Evolutionary conservation across 2,797 vertebrate genomes (phyloP).

Genomic region (Myotis vivesi): DNA sequence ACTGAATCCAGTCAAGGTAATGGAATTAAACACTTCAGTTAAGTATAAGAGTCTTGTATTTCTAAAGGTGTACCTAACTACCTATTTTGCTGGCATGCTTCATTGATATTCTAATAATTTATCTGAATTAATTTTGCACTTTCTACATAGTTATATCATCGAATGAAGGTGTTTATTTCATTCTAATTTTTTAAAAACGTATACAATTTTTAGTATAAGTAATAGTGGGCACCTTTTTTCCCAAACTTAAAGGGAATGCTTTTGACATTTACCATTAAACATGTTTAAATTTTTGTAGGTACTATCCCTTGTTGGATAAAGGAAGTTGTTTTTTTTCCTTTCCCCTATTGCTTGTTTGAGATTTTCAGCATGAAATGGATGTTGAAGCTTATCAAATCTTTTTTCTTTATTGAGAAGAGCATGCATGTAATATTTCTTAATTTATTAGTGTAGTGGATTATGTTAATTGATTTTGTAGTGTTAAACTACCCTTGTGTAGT

Average conservation of each 20-base stretch:
- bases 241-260: background rate
- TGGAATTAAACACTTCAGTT: conserved; percentile 15
- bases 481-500: background rate
- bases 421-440: conserved; percentile 36
- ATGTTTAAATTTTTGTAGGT: conserved; percentile 4
- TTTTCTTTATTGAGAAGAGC: conserved; percentile 33
- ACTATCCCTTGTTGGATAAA: background rate
- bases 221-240: background rate
- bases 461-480: conserved; percentile 14
- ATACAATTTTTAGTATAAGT: background rate
- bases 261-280: background rate
- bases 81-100: conserved; percentile 23
- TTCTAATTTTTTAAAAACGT: background rate
- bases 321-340: background rate
- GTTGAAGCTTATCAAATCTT: background rate
- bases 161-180: conserved; percentile 19
- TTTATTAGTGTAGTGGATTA: conserved; percentile 19
- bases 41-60: background rate
- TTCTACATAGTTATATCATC: background rate
- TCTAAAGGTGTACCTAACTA: background rate
- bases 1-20: conserved; percentile 82
- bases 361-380: conserved; percentile 31
- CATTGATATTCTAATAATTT: conserved; percentile 15
- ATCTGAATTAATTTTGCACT: conserved; percentile 25
- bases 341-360: background rate